Evolutionary conservation across 2,113 vertebrate species (phyloP).

Genomic region (Ceyx melanurus): DNA sequence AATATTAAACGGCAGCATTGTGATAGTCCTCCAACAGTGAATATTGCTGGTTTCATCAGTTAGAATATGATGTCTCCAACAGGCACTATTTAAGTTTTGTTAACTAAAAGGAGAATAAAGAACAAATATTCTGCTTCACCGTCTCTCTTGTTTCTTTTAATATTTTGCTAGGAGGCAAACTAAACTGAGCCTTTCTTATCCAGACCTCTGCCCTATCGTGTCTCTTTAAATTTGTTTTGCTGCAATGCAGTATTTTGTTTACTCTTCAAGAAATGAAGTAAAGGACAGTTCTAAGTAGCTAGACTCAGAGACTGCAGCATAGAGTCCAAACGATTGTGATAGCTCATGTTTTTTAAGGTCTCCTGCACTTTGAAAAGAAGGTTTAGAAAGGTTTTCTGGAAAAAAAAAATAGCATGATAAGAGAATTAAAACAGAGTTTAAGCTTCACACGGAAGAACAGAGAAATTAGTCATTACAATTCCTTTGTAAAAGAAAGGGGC

Average conservation of each 20-base stretch:
- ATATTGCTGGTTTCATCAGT: background rate
- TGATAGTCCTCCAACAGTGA: background rate
- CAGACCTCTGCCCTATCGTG: slow-evolving; percentile 32
- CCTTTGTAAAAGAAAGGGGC: background rate
- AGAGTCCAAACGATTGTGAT: background rate
- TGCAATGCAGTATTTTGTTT: slow-evolving; percentile 73
- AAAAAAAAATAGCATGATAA: background rate
- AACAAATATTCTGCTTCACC: background rate
- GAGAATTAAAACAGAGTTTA: background rate
- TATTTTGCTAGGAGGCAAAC: slow-evolving; percentile 23
- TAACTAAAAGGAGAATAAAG: background rate
- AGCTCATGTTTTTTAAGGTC: background rate
- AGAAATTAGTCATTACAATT: slow-evolving; percentile 7
- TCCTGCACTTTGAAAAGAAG: background rate
- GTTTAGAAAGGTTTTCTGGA: background rate
- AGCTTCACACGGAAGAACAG: background rate
- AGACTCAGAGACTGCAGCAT: slow-evolving; percentile 28
- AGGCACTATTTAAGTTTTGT: background rate
- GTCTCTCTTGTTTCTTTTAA: background rate
- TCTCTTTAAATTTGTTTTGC: slow-evolving; percentile 53
- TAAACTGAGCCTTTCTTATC: slow-evolving; percentile 9
- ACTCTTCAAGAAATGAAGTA: slow-evolving; percentile 40
- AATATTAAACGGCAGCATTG: background rate
- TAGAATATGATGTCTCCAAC: background rate
- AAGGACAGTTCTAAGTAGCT: slow-evolving; percentile 36